Conservation (phyloP, 2,113 vertebrate species). For the Orcinus orca region DNA sequence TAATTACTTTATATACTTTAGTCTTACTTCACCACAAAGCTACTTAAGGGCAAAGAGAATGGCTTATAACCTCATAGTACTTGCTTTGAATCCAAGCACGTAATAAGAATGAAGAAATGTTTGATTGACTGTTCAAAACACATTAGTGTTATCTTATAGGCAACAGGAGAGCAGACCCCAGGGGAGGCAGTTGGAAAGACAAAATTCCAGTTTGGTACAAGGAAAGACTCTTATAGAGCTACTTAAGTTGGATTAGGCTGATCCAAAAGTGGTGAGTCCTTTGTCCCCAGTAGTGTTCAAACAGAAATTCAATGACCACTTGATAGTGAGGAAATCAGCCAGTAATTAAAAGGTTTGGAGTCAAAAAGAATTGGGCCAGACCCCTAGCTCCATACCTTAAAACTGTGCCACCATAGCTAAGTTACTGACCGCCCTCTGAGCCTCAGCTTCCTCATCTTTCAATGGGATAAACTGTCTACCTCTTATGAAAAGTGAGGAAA, state of each 20-base stretch:
- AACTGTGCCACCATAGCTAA: not conserved
- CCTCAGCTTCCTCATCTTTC: not conserved
- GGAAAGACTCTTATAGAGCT: not conserved
- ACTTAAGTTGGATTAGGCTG: not conserved
- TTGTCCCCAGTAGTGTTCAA: not conserved
- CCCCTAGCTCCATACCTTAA: not conserved
- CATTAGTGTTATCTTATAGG: not conserved
- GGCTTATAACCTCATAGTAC: not conserved
- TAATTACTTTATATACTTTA: constrained; percentile 44
- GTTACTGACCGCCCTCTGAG: not conserved
- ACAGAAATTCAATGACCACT: not conserved
- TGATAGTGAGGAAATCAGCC: not conserved
- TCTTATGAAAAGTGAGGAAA: not conserved
- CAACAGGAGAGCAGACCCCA: not conserved
- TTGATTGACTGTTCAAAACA: not conserved
- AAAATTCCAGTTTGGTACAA: not conserved
- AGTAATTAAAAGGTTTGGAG: not conserved
- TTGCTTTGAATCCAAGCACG: not conserved
- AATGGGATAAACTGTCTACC: not conserved
- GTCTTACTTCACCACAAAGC: constrained; percentile 13
- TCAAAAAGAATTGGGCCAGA: not conserved
- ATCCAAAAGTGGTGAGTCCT: not conserved
- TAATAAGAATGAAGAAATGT: not conserved
- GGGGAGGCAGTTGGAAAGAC: not conserved
- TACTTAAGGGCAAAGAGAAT: constrained; percentile 11